Percentiles rank a stretch among this genome's conserved stretches.
Conservation (phyloP, 30 jellyfish, hydroid and myxozoan genomes). For the Calvadosia cruxmelitensis region DNA sequence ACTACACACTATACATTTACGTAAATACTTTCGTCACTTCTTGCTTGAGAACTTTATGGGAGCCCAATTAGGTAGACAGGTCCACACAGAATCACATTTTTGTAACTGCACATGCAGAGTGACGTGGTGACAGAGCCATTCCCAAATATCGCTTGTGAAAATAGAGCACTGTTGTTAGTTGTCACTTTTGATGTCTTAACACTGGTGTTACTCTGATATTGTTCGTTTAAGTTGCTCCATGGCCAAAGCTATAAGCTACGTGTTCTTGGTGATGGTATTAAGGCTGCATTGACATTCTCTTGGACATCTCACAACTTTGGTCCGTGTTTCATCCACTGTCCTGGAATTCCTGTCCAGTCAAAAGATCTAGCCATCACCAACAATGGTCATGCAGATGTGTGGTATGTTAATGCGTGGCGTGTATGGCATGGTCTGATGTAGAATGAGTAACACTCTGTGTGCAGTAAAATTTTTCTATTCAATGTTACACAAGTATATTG, state of each 20-base stretch:
- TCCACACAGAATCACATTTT: conserved; percentile 1
- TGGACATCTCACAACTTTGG: conserved; percentile 69
- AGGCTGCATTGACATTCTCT: conserved; percentile 63
- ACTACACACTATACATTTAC: too few relatives aligned
- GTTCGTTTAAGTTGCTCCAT: conserved; percentile 38
- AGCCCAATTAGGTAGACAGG: too few relatives aligned
- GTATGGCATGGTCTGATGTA: too few relatives aligned
- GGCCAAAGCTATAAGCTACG: conserved; percentile 64
- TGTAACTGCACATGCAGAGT: conserved; percentile 4
- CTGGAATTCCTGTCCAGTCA: conserved; percentile 79
- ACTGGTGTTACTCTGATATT: not conserved
- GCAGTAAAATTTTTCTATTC: too few relatives aligned
- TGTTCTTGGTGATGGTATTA: conserved; percentile 50
- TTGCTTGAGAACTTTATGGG: too few relatives aligned
- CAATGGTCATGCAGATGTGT: conserved; percentile 52
- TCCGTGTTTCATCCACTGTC: conserved; percentile 74
- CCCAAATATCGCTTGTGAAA: not conserved
- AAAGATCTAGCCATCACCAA: conserved; percentile 41
- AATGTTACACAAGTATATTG: too few relatives aligned
- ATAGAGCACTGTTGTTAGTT: not conserved
- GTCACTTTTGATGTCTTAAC: not conserved
- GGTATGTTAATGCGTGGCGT: too few relatives aligned
- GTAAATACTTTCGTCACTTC: too few relatives aligned
- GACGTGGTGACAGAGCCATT: not conserved
- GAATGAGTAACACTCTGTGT: too few relatives aligned